A percentile compares a stretch with the other conserved stretches of the same genome.
Conservation (phyloP, 2,888 invertebrate species). For the Tetranychus piercei region DNA sequence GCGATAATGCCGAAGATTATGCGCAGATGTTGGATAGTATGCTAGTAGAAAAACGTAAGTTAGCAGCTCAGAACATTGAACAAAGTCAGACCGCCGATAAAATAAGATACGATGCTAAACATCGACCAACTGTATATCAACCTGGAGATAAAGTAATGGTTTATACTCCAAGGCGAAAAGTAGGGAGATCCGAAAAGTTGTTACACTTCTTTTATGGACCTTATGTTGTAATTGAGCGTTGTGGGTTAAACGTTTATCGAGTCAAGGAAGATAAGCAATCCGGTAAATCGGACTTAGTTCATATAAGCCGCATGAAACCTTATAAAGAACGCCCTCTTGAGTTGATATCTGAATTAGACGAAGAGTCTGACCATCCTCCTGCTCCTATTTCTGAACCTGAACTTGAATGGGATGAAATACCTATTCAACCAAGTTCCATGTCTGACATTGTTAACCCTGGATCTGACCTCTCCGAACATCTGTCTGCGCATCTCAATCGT, state of each 20-base stretch:
- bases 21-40: not conserved
- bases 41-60: not conserved
- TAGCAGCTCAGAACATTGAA: not conserved
- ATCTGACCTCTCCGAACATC: no score
- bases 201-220: slow-evolving; percentile 16
- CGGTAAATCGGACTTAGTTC: not conserved
- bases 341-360: no score
- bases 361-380: no score
- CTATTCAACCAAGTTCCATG: no score
- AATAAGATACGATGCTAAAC: not conserved
- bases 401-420: no score
- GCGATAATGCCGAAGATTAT: not conserved
- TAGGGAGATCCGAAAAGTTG: slow-evolving; percentile 15
- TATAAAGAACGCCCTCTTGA: not conserved
- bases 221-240: not conserved
- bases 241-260: not conserved
- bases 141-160: slow-evolving; percentile 16
- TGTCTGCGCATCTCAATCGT: no score
- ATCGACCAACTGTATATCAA: not conserved
- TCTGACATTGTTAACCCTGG: no score
- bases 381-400: no score
- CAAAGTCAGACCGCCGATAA: not conserved
- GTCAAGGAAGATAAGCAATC: not conserved
- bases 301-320: not conserved
- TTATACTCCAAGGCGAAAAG: slow-evolving; percentile 9